Evolutionary conservation across 2,113 vertebrate genomes (phyloP), one percentile per base, ranked within the genome.

Genomic region (Oncorhynchus nerka): DNA sequence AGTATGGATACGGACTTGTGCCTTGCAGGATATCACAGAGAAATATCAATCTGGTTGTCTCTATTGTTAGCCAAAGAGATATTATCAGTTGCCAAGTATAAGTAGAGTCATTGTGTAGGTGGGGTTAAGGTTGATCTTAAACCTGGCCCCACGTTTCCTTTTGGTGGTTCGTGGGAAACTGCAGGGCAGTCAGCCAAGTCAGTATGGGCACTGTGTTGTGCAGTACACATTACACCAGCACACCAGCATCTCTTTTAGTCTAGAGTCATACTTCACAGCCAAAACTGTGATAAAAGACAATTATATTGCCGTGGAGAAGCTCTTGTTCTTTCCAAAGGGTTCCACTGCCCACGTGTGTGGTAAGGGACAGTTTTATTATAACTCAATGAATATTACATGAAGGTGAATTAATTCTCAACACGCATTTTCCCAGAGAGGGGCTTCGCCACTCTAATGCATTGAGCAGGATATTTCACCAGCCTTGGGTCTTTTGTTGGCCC

Each of bases 381-480:
- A 69, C 30, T 69, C 64, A 77, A 86, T 86, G 70, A 84, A 86
- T 86, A 84, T 80, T 86, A 79, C 79, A 86, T 84, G 81, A 86
- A 81, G 51, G 30, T 15, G 75, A 81, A 80, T 75, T 77, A 76
- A 83, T 81, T 78, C 79, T 81, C 77, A 74, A 71, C 70, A 79
- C 69, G 64, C 76, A 30, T 64, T 73, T 73, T 20, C 57, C 26
- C 61, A 24, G 19, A 73, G 55, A 64, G n/a, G 45, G 69, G 62
- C 65, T 73, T 70, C 70, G 69, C 68, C 68, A 62, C 71, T 59
- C 26, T 82, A 75, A 78, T 71, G 64, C 78, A 69, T 71, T 11
- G 19, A 34, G 49, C 28, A 26, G 57, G 61, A 70, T 75, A 71
- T 71, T 28, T 75, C 72, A 65, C n/a, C 19, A 19, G 77, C 77